Evolutionary conservation across 2,797 vertebrate genomes (phyloP).

Genomic region (Rhinogobio ventralis): DNA sequence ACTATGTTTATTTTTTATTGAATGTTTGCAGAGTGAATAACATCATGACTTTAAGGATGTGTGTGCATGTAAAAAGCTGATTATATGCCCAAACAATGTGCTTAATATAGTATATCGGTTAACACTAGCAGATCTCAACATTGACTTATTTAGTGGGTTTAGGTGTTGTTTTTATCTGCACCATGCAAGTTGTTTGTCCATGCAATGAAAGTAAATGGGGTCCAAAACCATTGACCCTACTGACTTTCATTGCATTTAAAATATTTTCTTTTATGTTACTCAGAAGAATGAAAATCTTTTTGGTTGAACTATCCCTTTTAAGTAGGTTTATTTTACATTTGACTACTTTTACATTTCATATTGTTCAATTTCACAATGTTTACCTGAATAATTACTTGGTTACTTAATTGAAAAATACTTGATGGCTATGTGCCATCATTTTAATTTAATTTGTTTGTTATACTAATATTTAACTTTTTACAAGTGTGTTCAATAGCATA

Average conservation of each 20-base stretch:
- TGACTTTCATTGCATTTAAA: no score
- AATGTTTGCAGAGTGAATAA: neutral
- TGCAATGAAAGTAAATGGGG: neutral
- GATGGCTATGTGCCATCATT: neutral
- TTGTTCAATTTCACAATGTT: neutral
- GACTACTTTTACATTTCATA: neutral
- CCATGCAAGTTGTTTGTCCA: neutral
- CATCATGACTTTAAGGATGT: neutral
- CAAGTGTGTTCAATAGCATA: neutral
- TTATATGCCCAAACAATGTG: neutral
- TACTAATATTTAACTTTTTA: constrained; percentile 3
- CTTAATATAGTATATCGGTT: neutral
- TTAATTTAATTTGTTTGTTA: neutral
- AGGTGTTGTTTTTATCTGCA: constrained; percentile 3
- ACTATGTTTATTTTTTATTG: neutral
- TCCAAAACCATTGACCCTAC: no score
- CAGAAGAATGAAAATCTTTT: neutral
- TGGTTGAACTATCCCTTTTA: neutral
- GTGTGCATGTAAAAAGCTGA: neutral
- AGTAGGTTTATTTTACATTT: neutral
- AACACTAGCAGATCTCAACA: neutral
- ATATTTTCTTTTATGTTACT: constrained; percentile 2
- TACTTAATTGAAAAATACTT: neutral
- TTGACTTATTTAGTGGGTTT: neutral
- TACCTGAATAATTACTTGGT: neutral